A percentile compares a stretch with the other conserved stretches of the same genome.
Evolutionary conservation across 2,113 vertebrate species (phyloP).

Genomic region (Phyllostomus hastatus): DNA sequence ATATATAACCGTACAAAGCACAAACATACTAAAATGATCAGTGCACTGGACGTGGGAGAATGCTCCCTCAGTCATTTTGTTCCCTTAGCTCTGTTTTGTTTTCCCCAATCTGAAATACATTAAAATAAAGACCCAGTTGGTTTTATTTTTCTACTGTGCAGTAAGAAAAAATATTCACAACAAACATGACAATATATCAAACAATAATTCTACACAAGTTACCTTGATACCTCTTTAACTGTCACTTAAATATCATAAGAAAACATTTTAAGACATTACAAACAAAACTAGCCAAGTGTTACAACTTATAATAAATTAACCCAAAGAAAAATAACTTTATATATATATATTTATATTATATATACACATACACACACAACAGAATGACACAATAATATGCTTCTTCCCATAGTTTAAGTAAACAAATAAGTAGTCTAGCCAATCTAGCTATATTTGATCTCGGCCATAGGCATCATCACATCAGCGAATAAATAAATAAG

Average conservation of each 20-base stretch:
- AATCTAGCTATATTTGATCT: constrained; percentile 99
- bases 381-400: constrained; percentile 99
- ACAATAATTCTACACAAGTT: constrained; percentile 99
- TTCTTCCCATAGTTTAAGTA: constrained; percentile 98
- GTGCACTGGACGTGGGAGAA: constrained; percentile 99
- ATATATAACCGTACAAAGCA: constrained; percentile 99
- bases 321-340: constrained; percentile 99
- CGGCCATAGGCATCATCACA: constrained; percentile 98
- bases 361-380: constrained; percentile 96
- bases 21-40: constrained; percentile 99
- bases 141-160: constrained; percentile 88
- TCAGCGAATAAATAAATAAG: constrained; percentile 96
- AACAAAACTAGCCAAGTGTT: constrained; percentile 97
- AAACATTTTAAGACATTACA: constrained; percentile 99
- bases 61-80: constrained; percentile 96
- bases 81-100: constrained; percentile 95
- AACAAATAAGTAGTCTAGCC: constrained; percentile 99
- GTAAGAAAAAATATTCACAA: constrained; percentile 97
- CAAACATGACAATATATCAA: constrained; percentile 99
- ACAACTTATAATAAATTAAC: constrained; percentile 99
- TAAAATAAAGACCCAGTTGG: constrained; percentile 89
- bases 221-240: constrained; percentile 91
- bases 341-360: constrained; percentile 98
- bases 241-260: constrained; percentile 99
- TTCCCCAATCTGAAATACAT: constrained; percentile 90